Evolutionary conservation across 2,797 vertebrate species (phyloP).

Genomic region (Limnodromus scolopaceus): DNA sequence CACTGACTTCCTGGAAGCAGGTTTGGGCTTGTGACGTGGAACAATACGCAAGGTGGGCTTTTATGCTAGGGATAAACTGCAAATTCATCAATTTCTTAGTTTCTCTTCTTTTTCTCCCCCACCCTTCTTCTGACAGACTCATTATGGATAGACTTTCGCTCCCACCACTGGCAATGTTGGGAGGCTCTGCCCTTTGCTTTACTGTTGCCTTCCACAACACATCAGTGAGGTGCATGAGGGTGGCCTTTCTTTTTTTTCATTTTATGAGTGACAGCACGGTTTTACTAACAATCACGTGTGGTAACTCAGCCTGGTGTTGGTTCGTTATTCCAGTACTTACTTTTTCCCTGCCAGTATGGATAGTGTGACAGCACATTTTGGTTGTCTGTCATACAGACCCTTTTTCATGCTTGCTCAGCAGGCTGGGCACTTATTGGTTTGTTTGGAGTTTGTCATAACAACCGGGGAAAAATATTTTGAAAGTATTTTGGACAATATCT

Average conservation of each 20-base stretch:
- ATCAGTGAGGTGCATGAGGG: neutral
- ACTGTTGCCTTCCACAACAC: neutral
- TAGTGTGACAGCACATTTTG: neutral
- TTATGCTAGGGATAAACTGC: neutral
- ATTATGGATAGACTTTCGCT: neutral
- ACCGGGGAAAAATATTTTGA: neutral
- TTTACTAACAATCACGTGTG: accelerated
- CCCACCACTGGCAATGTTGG: neutral
- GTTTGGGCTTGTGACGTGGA: neutral
- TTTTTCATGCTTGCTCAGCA: neutral
- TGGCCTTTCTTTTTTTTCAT: neutral
- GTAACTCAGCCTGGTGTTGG: neutral
- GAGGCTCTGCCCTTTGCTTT: neutral
- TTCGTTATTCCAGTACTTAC: neutral
- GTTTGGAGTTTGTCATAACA: neutral
- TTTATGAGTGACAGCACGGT: neutral
- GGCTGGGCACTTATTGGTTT: neutral
- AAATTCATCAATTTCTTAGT: neutral
- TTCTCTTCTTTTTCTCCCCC: neutral
- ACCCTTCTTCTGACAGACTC: neutral
- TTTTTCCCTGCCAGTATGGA: neutral
- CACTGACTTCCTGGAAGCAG: neutral
- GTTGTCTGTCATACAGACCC: neutral
- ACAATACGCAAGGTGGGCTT: neutral
- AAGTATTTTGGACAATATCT: neutral